Conservation (phyloP, 2,797 vertebrate genomes). For the Catostomus latipinnis region DNA sequence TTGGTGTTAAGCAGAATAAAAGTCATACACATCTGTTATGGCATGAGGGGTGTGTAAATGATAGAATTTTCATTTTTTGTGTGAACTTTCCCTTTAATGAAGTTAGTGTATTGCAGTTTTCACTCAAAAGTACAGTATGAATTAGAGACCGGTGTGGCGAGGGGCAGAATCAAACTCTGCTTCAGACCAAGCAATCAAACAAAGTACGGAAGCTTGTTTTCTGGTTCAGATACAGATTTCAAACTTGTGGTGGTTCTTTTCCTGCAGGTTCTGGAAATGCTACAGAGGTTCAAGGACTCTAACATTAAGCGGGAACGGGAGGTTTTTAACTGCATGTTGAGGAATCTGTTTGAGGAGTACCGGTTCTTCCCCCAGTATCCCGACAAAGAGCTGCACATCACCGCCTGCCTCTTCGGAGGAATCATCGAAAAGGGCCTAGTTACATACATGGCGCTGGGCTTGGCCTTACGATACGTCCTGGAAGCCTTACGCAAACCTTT, state of each 20-base stretch:
- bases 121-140: no score
- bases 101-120: no score
- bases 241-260: neutral
- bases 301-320: slow-evolving; percentile 96
- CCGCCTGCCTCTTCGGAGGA: slow-evolving; percentile 97
- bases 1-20: no score
- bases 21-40: no score
- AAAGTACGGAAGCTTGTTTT: no score
- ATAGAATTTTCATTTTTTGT: no score
- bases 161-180: no score
- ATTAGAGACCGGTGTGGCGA: no score
- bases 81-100: no score
- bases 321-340: slow-evolving; percentile 99
- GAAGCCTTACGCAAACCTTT: slow-evolving; percentile 99
- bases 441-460: slow-evolving; percentile 97
- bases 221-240: no score
- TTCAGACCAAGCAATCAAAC: no score
- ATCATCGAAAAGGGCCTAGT: slow-evolving; percentile 99
- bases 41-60: no score
- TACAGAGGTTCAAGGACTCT: slow-evolving; percentile 98
- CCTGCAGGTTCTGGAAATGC: slow-evolving; percentile 95
- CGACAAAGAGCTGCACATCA: slow-evolving; percentile 99
- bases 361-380: slow-evolving; percentile 99
- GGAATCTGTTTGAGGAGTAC: slow-evolving; percentile 98
- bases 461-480: slow-evolving; percentile 96